phyloP scores from a whole-genome alignment of 2,797 vertebrate species.

The Rhinogobio ventralis region DNA sequence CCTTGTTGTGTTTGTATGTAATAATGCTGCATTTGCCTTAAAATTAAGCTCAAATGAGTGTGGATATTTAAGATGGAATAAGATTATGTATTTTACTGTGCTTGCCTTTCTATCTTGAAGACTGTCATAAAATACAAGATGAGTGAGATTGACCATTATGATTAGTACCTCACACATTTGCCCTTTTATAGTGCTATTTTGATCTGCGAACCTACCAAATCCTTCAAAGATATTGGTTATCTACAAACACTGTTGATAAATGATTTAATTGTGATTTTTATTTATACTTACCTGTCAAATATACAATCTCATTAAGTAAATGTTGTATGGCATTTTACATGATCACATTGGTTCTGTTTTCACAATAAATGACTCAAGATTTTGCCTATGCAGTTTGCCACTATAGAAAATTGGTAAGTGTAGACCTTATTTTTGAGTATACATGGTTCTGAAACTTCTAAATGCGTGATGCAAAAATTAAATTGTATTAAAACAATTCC shows the following conservation, averaged over 20 bases:
- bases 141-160: constrained; percentile 22
- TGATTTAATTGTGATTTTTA: constrained; percentile 13
- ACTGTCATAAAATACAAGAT: not conserved
- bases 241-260: not conserved
- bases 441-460: not conserved
- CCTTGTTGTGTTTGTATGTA: constrained; percentile 22
- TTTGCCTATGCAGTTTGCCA: not conserved
- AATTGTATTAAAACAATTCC: not conserved
- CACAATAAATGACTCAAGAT: constrained; percentile 11
- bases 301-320: not conserved
- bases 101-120: constrained; percentile 29
- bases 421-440: not conserved
- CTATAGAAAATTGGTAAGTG: not conserved
- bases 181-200: not conserved
- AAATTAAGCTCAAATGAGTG: constrained; percentile 15
- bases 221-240: not conserved
- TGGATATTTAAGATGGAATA: constrained; percentile 33
- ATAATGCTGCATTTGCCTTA: constrained; percentile 1
- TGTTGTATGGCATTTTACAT: not conserved
- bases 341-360: not conserved
- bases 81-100: constrained; percentile 4
- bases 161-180: constrained; percentile 17
- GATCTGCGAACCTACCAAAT: constrained; percentile 22
- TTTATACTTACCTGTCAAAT: constrained; percentile 1
- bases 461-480: not conserved